Evolutionary conservation across 92 coral and sea anemone genomes (phyloP), one percentile per base, ranked within the genome.

Genomic region (Porites divaricata): DNA sequence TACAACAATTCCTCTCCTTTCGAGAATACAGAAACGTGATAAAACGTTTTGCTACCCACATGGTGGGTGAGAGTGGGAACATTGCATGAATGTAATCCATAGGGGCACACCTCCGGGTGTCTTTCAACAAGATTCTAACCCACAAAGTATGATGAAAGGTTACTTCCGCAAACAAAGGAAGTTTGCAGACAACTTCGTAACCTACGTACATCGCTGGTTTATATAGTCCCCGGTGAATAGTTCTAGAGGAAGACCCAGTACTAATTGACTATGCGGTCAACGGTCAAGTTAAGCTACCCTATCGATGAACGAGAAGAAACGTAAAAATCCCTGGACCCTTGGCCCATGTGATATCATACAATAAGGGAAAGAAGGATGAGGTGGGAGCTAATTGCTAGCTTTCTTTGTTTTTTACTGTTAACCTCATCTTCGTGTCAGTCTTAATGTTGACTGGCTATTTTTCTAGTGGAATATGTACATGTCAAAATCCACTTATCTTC

Each of bases 71-170:
- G 5, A 6, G 52, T 28, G 28, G 56, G 59, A 13, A 12, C 23
- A 50, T 67, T 20, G 56, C 23, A n/a, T n/a, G n/a, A 68, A 68
- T 80, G 67, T 35, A 62, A 45, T 23, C 35, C 10, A 26, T 2
- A 54, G n/a, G 76, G 77, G 14, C 75, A 17, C 85, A 68, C 85
- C 76, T 80, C 67, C 77, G 85, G 41, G 17, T 28, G 70, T 80
- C 76, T 80, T n/a, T 80, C 85, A 69, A 19, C 76, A 23, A 12
- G 16, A 19, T 25, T 26, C 21, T 48, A 80, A 69, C n/a, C 41
- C 67, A 17, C 11, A 22, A 58, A 61, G 85, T 28, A 72, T 26
- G 75, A 61, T 70, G 74, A 80, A 20, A 56, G 85, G 59, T 54
- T 20, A 59, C 70, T 80, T 80, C 85, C 85, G 85, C 53, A 41